Base-by-base conservation (phyloP, 2,888 invertebrate species). In the Limnephilus auricula region DNA sequence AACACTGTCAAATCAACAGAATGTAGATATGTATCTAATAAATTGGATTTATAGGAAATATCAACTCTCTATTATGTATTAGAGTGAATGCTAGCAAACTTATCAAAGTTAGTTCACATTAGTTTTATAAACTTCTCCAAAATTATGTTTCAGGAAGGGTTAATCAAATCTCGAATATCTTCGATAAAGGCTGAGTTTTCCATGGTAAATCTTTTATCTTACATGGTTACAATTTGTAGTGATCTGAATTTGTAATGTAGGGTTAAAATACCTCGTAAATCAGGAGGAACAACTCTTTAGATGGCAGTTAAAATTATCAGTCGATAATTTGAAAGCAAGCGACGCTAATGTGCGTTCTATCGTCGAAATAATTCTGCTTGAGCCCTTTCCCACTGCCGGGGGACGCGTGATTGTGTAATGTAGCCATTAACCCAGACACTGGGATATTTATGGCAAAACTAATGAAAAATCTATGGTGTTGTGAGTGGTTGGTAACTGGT, bases 371-470 rank as follows among this genome's bases (percentile, higher is more conserved):
- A 90, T 92, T 89, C 90, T 89, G 90, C 87, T 90, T 91, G 87
- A 92, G 91, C 86, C 91, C 89, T 90, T 91, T 91, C 92, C 90
- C 84, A 91, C 84, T 87, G 80, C 78, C 65, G 31, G 34, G 50
- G 82, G 65, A 82, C 34, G 88, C 78, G 78, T 90, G 91, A 92
- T 91, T 91, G 93, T 90, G 88, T 92, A 92, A 92, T 91, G 92
- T 88, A 85, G 50, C 93, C 92, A 92, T 92, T 88, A 90, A 79
- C 32, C 32, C 12, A 80, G 87, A 45, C 88, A 37, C 25, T 37
- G 30, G n/a, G n/a, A 50, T 88, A 90, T 90, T 90, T 90, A 90
- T 90, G 79, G 65, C 88, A 9, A 32, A 65, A 30, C 87, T 90
- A 90, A 90, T 90, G 90, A 90, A 90, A 90, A 90, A 45, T 80